Evolutionary conservation across 2,888 invertebrate genomes (phyloP).

Genomic region (Elgonia sp.): DNA sequence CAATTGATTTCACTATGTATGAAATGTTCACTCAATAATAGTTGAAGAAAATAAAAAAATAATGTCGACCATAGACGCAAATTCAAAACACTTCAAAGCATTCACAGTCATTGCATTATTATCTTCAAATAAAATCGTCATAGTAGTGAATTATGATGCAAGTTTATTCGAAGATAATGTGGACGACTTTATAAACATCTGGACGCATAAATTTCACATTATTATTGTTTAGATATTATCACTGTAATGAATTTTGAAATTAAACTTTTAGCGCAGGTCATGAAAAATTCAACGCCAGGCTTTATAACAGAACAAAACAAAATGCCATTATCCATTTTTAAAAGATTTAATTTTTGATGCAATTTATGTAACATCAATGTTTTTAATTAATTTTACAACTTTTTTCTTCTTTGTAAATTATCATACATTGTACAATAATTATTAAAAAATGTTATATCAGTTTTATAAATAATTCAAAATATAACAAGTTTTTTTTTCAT

Average conservation of each 20-base stretch:
- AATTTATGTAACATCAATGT: no score
- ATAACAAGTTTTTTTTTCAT: no score
- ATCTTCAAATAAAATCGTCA: slow-evolving; percentile 60
- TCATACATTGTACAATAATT: no score
- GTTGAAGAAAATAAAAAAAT: slow-evolving; percentile 19
- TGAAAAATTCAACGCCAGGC: slow-evolving; percentile 52
- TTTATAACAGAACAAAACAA: background rate
- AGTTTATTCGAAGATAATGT: slow-evolving; percentile 63
- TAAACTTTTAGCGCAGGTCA: slow-evolving; percentile 51
- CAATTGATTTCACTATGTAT: background rate
- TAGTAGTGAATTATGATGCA: slow-evolving; percentile 55
- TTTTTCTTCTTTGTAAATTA: no score
- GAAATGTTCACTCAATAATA: slow-evolving; percentile 4
- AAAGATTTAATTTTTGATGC: no score
- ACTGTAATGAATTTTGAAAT: slow-evolving; percentile 53
- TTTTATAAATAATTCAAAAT: no score
- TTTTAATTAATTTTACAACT: no score
- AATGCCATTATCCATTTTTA: no score
- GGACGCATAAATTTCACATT: slow-evolving; percentile 43
- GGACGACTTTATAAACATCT: slow-evolving; percentile 59
- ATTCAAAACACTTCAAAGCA: slow-evolving; percentile 45
- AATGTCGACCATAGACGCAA: slow-evolving; percentile 17
- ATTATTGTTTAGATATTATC: slow-evolving; percentile 55
- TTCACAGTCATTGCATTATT: slow-evolving; percentile 41
- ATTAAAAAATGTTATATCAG: no score